Evolutionary conservation across 2,888 invertebrate species (phyloP), one percentile per base, ranked within the genome.

Genomic region (Pachymerium ferrugineum): DNA sequence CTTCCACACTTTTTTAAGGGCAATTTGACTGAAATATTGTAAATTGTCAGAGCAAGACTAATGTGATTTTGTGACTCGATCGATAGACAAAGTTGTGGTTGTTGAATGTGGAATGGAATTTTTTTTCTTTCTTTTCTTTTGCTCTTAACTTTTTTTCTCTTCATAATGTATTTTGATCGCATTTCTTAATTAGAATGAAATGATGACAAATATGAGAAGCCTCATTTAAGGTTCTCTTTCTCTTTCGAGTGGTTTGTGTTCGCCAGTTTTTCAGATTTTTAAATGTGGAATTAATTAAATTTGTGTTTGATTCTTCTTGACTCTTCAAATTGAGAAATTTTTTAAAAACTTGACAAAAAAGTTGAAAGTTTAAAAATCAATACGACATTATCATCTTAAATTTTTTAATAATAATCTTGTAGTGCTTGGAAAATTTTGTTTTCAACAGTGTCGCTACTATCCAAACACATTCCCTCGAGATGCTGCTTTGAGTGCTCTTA

Each of bases 11-110:
- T n/a, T 38, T 38, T 54, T 54, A 54, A 54, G 25, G 54, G 54
- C 54, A 54, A 25, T 54, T 54, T 54, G 54, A 54, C 54, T 54
- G 54, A 54, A 54, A 54, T 54, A 54, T 54, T 54, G 25, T 54
- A 25, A 25, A 54, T 54, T 54, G 54, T 54, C 54, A 54, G 54
- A 8, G 54, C 54, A 14, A 3, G 25, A 54, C 54, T 54, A 54
- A 54, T 54, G 25, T 25, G 54, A 14, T 6, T 22, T 54, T 54
- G 54, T 54, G 25, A 54, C 25, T 54, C 54, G 54, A 54, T 54
- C 54, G 25, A 54, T 54, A 54, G 6, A 14, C 54, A 22, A 25
- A 14, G 6, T 12, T 14, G 54, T 22, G 25, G 1, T 54, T 54
- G 25, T 54, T 54, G 19, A 54, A 47, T 25, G 25, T 54, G 54